Base-by-base conservation (phyloP, 2,888 invertebrate species). In the Yponomeuta malinellus region DNA sequence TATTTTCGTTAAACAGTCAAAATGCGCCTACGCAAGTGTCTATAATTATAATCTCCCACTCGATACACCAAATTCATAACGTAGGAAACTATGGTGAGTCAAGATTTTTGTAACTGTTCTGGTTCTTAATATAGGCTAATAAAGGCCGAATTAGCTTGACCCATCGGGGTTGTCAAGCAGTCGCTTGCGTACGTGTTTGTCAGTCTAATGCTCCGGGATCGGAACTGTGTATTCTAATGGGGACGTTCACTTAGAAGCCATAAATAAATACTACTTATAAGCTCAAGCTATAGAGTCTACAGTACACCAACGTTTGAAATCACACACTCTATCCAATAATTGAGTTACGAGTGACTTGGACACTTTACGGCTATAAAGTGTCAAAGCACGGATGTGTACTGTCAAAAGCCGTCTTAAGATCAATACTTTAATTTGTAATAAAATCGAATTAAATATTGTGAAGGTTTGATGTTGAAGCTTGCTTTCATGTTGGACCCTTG, bases 11-110 rank as follows among this genome's bases (percentile, higher is more conserved):
- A 52, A 70, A 67, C 31, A 65, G 33, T 29, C 64, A 65, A 52
- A 66, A n/a, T 72, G 75, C 76, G 73, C 81, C 82, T 74, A 80
- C 78, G 75, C 77, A 77, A 76, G 80, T 78, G 71, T 77, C 75
- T 79, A 77, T 79, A 78, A 78, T 78, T 71, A 67, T 29, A 0
- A 52, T 10, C 68, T 59, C 12, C 52, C 52, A 59, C 52, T 59
- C 48, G 37, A 68, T 37, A 37, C 37, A 64, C 10, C 12, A 10
- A 59, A 59, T 43, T 43, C 43, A 43, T 43, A 43, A 9, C 43
- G 43, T 43, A 15, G 15, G 15, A 59, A 12, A 59, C 12, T 59
- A 1, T 59, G 33, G 33, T 33, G 33, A 59, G 15, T 59, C 1
- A 15, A 59, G 52, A 15, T 48, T 12, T 23, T 10, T 9, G 48